Conservation (phyloP, 2,113 vertebrate genomes). For the Myocastor coypus region DNA sequence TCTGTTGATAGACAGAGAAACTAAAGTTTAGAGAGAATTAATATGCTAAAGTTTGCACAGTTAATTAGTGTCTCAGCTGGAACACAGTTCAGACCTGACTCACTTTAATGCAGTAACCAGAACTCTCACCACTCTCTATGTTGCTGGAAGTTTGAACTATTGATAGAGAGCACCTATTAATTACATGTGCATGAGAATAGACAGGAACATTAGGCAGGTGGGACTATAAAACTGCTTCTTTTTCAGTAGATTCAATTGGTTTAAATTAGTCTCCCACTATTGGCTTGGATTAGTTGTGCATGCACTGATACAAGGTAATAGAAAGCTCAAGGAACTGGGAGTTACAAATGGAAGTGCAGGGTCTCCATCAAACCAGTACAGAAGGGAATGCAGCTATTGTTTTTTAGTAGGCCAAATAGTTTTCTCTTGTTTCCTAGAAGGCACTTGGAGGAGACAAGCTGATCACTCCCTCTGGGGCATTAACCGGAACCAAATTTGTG, state of each 20-base stretch:
- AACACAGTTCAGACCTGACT: neutral
- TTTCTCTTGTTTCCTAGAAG: conserved; percentile 71
- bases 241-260: conserved; percentile 59
- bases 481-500: conserved; percentile 79
- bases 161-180: conserved; percentile 19
- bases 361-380: neutral
- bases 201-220: conserved; percentile 58
- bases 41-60: neutral
- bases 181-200: conserved; percentile 33
- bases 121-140: neutral
- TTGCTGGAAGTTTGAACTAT: conserved; percentile 45
- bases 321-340: conserved; percentile 32
- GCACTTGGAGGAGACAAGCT: conserved; percentile 58
- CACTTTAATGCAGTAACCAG: neutral
- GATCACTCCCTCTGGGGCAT: conserved; percentile 68
- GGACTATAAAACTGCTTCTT: conserved; percentile 62
- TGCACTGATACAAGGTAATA: conserved; percentile 53
- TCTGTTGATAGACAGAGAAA: conserved; percentile 13
- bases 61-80: neutral
- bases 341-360: conserved; percentile 48
- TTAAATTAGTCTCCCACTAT: conserved; percentile 9
- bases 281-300: conserved; percentile 50
- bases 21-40: conserved; percentile 45
- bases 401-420: conserved; percentile 80
- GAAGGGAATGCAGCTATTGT: conserved; percentile 67